Base-by-base conservation (phyloP, 2,113 vertebrate genomes). In the Amblyopsis rosae region DNA sequence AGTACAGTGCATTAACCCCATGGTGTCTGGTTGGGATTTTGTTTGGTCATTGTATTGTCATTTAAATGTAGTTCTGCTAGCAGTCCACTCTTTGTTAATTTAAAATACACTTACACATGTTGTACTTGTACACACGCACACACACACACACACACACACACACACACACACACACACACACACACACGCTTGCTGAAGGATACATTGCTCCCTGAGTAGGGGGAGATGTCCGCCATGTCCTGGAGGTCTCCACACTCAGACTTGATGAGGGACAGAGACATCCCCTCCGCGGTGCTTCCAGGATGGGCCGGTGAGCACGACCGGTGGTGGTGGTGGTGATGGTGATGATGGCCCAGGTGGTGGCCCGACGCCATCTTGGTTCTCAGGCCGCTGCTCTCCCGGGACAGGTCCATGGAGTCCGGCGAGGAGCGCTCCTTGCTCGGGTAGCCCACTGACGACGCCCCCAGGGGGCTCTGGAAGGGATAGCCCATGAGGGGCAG, bases 181-280 rank as follows among this genome's bases (percentile, higher is more conserved):
- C 65, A 7, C 26, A 13, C 17, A 51, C 57, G 6, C 19, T 49
- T 35, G 9, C 59, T 3, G 94, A 99, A 99, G 98, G 98, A 99
- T 99, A 99, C 96, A 91, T 96, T 97, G 95, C 95, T 97, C 92
- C 96, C 95, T 77, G 98, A 96, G 89, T 98, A 98, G 77, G 96
- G 96, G 3, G 96, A 99, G 91, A 98, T 98, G 89, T 98, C 98
- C 0, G 96, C 93, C 96, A 98, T 98, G 90, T 99, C 98, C 91
- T 98, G 97, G 70, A 99, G 95, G 82, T 99, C 98, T 0, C 96
- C 93, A 6, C 96, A 99, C 91, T 99, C 98, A 0, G 97, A 98
- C 87, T 99, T 99, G 90, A 99, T 98, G 84, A 99, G 95, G 33
- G 97, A 98, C 84, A 98, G 90, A 69, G 97, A 99, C 50, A 98